Evolutionary conservation across 2,113 vertebrate genomes (phyloP), one percentile per base, ranked within the genome.

Genomic region (Oostethus manadensis): DNA sequence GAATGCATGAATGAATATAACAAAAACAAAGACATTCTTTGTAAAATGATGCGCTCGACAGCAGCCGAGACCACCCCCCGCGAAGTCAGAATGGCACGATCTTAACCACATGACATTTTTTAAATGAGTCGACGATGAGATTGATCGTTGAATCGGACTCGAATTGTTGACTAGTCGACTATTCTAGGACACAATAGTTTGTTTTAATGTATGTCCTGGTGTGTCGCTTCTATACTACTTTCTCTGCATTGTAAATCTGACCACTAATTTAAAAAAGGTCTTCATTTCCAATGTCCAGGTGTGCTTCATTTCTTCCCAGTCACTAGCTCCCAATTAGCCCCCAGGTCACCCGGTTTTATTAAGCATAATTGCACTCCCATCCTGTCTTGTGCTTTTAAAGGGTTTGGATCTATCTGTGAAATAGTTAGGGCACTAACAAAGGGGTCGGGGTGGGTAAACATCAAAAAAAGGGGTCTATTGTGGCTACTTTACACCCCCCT

Each of bases 301-400:
- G 77, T 51, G 58, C 86, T 80, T 83, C 73, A 83, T 86, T 87
- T 76, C 71, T 69, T 60, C 74, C 64, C 40, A 55, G 76, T 68
- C 80, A 76, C 66, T 1, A 80, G 81, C 66, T 85, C 82, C 81
- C 76, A 82, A 78, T 88, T 88, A 88, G 78, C 87, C 88, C 72
- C 60, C 63, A 66, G 77, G 77, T 89, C 85, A 88, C 84, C 85
- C 77, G 44, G 18, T 81, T 88, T 89, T 89, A 88, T 83, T 75
- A 67, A 70, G 56, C 60, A 76, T 72, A 68, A 73, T 76, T 68
- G 70, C 71, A 42, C 74, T 81, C 76, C 75, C 49, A 44, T 82
- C 74, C 76, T 81, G 81, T 65, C 80, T 82, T 76, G 79, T 77
- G 76, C 82, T 81, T 80, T 80, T 72, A 79, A 81, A 82, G 74